Base-by-base conservation (phyloP, 2,888 invertebrate genomes). In the Lordiphosa andalusiaca region DNA sequence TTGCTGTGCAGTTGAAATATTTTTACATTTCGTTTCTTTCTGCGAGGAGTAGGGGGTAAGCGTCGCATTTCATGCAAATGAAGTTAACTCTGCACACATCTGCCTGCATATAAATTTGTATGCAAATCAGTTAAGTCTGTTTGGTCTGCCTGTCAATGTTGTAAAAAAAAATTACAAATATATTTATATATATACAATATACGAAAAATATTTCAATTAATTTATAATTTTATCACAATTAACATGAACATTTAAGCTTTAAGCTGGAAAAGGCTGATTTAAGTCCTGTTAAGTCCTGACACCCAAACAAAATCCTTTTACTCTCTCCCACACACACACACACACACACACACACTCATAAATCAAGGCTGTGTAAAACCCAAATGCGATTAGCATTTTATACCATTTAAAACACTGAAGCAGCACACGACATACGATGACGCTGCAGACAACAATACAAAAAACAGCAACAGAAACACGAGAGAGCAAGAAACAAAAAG, bases 311-410 rank as follows among this genome's bases (percentile, higher is more conserved):
- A 60, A 61, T 47, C 55, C 55, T 30, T 33, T 40, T 36, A 21
- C 51, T 35, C 44, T 46, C n/a, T n/a, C n/a, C n/a, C 23, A 41
- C 39, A 33, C 35, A 36, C 36, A n/a, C n/a, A n/a, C n/a, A n/a
- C 19, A 56, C 25, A 42, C 35, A 42, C 23, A 41, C 39, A 33
- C 35, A 36, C 36, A n/a, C n/a, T 46, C 19, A 56, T 60, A 74
- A 65, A 64, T 64, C 64, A 64, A 49, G 42, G 63, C 48, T 44
- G 55, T 61, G 64, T 30, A 30, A 68, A 56, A 71, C 63, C 58
- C 59, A 75, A 80, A 81, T 82, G 69, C 69, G 80, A 82, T 82
- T 81, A 73, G 70, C 76, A 80, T 81, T 82, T 82, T 73, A 72
- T 73, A 57, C 60, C 66, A 73, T 73, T 82, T 72, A 80, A 73